Base-by-base conservation (phyloP, 1,140 invertebrate species). In the Papilio helenus region DNA sequence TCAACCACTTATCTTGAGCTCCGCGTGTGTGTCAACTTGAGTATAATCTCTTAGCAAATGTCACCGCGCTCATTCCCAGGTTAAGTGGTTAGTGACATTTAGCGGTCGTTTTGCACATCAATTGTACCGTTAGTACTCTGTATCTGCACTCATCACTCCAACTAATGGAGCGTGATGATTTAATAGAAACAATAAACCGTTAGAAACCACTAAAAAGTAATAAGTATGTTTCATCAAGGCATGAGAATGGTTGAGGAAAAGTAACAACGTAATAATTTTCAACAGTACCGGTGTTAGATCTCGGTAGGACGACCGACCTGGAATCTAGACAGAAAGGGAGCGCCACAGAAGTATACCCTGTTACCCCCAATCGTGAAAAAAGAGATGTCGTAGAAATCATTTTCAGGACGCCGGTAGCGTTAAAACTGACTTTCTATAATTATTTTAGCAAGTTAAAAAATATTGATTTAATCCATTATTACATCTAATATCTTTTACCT, bases 81-180 rank as follows among this genome's bases (percentile, higher is more conserved):
- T 82, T 80, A 84, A 82, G 77, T 81, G 73, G 80, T 39, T 74
- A 82, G 79, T 84, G 79, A 84, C 79, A 80, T 82, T 84, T 73
- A 79, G 74, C 80, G 80, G 77, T 44, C 72, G 73, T 82, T 82
- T 76, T 77, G 61, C 76, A 73, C 51, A 51, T 80, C 55, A 39
- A 26, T 3, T 18, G 20, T 65, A 44, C 26, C 51, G 51, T 44
- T 74, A 74, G 20, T 74, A 44, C 61, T 14, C 61, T 29, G 61
- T 68, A 68, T 68, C 61, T 68, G 26, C 26, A 29, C 61, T 16
- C 61, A 68, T 68, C 61, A 68, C 61, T 68, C 14, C 61, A 68
- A 29, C 23, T 68, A 68, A 68, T 68, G 61, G 61, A 68, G 61
- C 61, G 61, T 68, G 61, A 68, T 68, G 61, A 68, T 61, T 61